phyloP scores from a whole-genome alignment of 1,140 invertebrate species.

The Eulimnadia texana region DNA sequence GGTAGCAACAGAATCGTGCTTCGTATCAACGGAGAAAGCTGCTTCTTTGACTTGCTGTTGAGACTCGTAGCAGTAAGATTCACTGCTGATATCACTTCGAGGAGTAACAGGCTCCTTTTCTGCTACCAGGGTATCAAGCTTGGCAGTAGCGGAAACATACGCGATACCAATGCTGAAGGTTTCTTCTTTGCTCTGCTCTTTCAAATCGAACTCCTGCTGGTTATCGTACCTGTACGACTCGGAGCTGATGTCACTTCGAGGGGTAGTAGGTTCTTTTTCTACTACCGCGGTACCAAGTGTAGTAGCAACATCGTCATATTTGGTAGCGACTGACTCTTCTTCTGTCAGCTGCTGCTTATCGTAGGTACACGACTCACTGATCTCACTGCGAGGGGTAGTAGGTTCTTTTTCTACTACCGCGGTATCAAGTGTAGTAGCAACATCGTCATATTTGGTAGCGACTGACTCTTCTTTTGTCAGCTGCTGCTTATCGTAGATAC shows the following conservation, averaged over 20 bases:
- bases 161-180: neutral
- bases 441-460: neutral
- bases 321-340: too few relatives aligned
- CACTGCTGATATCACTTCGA: neutral
- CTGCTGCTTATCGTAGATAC: neutral
- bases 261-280: neutral
- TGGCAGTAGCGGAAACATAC: neutral
- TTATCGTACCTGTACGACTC: neutral
- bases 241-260: neutral
- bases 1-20: too few relatives aligned
- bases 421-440: neutral
- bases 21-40: too few relatives aligned
- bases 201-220: too few relatives aligned
- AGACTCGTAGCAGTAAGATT: neutral
- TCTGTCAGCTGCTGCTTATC: too few relatives aligned
- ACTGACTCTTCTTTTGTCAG: constrained; percentile 9
- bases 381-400: constrained; percentile 33
- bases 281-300: neutral
- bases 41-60: too few relatives aligned
- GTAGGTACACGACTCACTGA: too few relatives aligned
- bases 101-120: neutral
- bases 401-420: constrained; percentile 22
- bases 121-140: neutral
- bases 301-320: neutral
- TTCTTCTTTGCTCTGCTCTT: too few relatives aligned